A percentile compares a stretch with the other conserved stretches of the same genome.
Conservation (phyloP, 2,113 vertebrate species). For the Corynorhinus townsendii region DNA sequence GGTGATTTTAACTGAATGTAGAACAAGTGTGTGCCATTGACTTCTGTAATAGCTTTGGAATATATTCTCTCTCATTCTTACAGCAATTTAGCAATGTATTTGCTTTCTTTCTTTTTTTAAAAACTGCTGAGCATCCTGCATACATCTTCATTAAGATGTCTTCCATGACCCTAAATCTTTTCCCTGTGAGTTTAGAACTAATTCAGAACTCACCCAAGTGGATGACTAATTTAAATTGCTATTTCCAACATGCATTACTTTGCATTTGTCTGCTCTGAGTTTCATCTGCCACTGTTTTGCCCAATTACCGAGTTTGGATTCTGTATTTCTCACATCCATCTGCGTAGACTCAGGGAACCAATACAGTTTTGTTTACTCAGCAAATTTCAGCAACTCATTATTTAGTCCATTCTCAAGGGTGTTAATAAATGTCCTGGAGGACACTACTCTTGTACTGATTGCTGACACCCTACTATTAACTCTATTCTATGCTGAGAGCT, state of each 20-base stretch:
- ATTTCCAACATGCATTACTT: slow-evolving; percentile 74
- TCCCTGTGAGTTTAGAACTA: slow-evolving; percentile 67
- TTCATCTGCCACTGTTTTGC: slow-evolving; percentile 80
- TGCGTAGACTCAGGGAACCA: slow-evolving; percentile 68
- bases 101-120: slow-evolving; percentile 22
- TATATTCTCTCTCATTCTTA: slow-evolving; percentile 57
- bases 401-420: slow-evolving; percentile 73
- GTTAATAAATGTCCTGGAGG: slow-evolving; percentile 70
- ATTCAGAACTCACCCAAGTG: slow-evolving; percentile 72
- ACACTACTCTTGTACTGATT: slow-evolving; percentile 48
- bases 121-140: slow-evolving; percentile 26
- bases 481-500: slow-evolving; percentile 56
- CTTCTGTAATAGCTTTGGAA: slow-evolving; percentile 20
- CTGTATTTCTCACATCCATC: slow-evolving; percentile 73
- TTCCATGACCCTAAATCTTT: slow-evolving; percentile 68
- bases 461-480: slow-evolving; percentile 68
- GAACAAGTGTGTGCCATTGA: slow-evolving; percentile 29
- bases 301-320: slow-evolving; percentile 78
- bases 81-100: slow-evolving; percentile 50
- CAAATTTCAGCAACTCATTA: slow-evolving; percentile 75
- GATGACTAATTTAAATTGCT: slow-evolving; percentile 74
- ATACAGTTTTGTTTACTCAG: slow-evolving; percentile 73
- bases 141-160: slow-evolving; percentile 72
- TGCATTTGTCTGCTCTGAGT: slow-evolving; percentile 77
- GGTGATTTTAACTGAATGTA: slow-evolving; percentile 12